A percentile compares a stretch with the other conserved stretches of the same genome.
These are phyloP conservation scores for Apantesis nais DNA, from an alignment of 2,888 invertebrate species.

Conservation along the genomic window DNA sequence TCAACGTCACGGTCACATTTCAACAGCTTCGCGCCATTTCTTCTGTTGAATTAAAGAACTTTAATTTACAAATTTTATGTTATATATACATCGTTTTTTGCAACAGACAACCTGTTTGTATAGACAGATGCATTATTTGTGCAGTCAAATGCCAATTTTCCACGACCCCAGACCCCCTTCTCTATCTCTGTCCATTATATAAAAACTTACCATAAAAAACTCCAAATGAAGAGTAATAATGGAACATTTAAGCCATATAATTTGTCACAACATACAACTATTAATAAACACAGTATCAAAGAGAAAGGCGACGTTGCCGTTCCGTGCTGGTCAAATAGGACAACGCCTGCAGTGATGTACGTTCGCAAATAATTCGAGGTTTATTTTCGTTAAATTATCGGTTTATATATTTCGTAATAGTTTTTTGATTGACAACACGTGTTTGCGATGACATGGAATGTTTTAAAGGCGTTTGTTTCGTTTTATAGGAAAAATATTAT, in stretches of 20 bases:
- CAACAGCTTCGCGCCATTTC: no score
- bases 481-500: no score
- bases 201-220: not conserved
- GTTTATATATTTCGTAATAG: not conserved
- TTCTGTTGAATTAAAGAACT: no score
- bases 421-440: not conserved
- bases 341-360: constrained; percentile 17
- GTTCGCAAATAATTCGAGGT: not conserved
- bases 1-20: no score
- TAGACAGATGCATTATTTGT: no score
- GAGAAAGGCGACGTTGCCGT: constrained; percentile 72
- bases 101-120: no score
- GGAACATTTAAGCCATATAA: not conserved
- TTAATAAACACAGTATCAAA: constrained; percentile 10
- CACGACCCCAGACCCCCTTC: no score
- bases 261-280: not conserved
- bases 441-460: not conserved
- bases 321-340: constrained; percentile 58
- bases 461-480: not conserved
- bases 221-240: not conserved
- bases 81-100: no score
- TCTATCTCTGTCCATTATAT: no score
- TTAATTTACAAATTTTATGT: no score
- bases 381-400: constrained; percentile 5
- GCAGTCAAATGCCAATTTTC: no score